phyloP scores from a whole-genome alignment of 2,888 invertebrate species.

The Agriopis leucophaearia region DNA sequence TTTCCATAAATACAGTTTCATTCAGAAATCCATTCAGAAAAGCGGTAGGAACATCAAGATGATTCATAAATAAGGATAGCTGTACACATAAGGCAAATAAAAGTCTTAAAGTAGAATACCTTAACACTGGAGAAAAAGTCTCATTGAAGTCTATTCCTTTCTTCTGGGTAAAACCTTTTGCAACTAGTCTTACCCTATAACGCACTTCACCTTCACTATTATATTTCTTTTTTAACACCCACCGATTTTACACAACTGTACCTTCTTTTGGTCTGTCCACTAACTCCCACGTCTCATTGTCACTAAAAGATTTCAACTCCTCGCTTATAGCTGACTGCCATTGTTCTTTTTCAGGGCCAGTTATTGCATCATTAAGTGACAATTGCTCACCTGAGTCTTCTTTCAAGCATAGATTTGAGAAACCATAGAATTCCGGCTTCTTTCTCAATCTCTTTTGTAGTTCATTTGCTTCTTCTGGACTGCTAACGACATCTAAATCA shows the following conservation, averaged over 20 bases:
- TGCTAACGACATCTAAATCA: no score
- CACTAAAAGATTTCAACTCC: background rate
- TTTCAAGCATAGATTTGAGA: background rate
- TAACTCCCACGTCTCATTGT: background rate
- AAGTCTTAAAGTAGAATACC: background rate
- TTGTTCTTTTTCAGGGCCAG: background rate
- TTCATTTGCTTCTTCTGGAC: no score
- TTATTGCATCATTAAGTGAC: background rate
- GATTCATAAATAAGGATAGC: background rate
- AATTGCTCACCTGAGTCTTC: background rate
- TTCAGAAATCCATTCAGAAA: background rate
- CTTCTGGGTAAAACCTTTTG: background rate
- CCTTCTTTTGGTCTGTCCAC: background rate
- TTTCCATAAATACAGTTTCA: background rate
- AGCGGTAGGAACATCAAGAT: background rate
- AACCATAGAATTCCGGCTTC: background rate
- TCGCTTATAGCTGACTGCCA: background rate
- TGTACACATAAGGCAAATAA: background rate
- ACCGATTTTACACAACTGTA: background rate
- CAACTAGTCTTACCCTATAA: background rate
- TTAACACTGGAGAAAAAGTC: background rate
- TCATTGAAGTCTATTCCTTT: background rate
- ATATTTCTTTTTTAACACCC: background rate
- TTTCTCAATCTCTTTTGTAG: no score
- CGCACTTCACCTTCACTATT: background rate